Evolutionary conservation across 2,113 vertebrate genomes (phyloP).

Genomic region (Petromus typicus): DNA sequence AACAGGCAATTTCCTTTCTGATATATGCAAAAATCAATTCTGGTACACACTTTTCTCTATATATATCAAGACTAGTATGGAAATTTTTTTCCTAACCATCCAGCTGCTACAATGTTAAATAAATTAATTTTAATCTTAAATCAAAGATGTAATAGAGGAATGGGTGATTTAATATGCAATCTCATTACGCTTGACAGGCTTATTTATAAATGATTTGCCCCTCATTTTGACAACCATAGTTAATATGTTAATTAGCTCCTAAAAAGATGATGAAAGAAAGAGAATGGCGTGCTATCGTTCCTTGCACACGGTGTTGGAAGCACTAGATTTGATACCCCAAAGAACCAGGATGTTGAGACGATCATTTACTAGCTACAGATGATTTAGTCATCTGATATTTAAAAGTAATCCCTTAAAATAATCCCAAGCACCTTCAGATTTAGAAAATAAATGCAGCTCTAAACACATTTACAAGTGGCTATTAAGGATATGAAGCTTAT

Average conservation of each 20-base stretch:
- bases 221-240: slow-evolving; percentile 69
- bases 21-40: slow-evolving; percentile 58
- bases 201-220: slow-evolving; percentile 77
- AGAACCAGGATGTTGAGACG: slow-evolving; percentile 29
- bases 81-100: slow-evolving; percentile 47
- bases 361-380: slow-evolving; percentile 68
- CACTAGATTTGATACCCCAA: neutral
- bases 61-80: slow-evolving; percentile 59
- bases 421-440: slow-evolving; percentile 74
- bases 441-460: slow-evolving; percentile 69
- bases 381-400: slow-evolving; percentile 72
- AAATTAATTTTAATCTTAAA: slow-evolving; percentile 83
- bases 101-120: slow-evolving; percentile 77
- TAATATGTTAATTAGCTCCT: slow-evolving; percentile 79
- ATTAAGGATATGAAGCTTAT: slow-evolving; percentile 49
- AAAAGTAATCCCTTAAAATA: slow-evolving; percentile 78
- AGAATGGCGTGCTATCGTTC: neutral
- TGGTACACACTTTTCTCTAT: slow-evolving; percentile 24
- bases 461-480: slow-evolving; percentile 56
- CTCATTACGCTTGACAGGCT: slow-evolving; percentile 77
- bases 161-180: slow-evolving; percentile 78
- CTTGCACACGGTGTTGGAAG: slow-evolving; percentile 36
- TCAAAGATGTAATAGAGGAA: slow-evolving; percentile 78
- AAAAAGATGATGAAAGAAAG: slow-evolving; percentile 75
- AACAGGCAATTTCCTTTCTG: slow-evolving; percentile 77